phyloP scores from a whole-genome alignment of 2,888 invertebrate genomes.

The Mesochorus sp. region DNA sequence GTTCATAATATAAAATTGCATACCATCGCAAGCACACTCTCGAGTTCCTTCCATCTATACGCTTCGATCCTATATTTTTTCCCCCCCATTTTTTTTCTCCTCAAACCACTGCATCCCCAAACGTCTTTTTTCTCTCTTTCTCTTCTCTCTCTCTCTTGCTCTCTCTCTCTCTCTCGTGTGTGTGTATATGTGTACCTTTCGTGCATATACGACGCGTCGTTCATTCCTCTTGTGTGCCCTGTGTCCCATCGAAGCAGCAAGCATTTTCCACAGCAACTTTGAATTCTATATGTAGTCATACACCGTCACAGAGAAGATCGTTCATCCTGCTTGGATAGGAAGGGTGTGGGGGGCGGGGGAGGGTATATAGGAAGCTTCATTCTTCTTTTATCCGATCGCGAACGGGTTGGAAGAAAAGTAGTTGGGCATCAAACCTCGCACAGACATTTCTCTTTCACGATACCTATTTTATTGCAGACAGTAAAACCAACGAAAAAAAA shows the following conservation, averaged over 20 bases:
- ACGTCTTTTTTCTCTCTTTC: slow-evolving; percentile 21
- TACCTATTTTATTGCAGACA: background rate
- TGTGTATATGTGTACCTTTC: no score
- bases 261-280: background rate
- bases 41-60: background rate
- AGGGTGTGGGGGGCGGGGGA: no score
- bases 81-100: slow-evolving; percentile 53
- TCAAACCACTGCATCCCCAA: slow-evolving; percentile 56
- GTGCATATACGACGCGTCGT: no score
- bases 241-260: no score
- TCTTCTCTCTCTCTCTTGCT: slow-evolving; percentile 1
- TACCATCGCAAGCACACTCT: slow-evolving; percentile 27
- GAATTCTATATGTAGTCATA: slow-evolving; percentile 13
- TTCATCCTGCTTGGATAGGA: no score
- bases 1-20: slow-evolving; percentile 56
- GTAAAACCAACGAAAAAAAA: background rate
- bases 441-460: background rate
- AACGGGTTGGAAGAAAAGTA: background rate
- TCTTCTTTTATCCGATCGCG: background rate
- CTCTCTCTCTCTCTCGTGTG: background rate
- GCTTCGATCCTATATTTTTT: slow-evolving; percentile 32
- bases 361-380: no score
- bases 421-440: background rate
- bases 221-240: no score
- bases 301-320: slow-evolving; percentile 4